These are phyloP conservation scores for Caenorhabditis remanei DNA, from an alignment of 1,140 invertebrate genomes.

Conservation along the genomic window DNA sequence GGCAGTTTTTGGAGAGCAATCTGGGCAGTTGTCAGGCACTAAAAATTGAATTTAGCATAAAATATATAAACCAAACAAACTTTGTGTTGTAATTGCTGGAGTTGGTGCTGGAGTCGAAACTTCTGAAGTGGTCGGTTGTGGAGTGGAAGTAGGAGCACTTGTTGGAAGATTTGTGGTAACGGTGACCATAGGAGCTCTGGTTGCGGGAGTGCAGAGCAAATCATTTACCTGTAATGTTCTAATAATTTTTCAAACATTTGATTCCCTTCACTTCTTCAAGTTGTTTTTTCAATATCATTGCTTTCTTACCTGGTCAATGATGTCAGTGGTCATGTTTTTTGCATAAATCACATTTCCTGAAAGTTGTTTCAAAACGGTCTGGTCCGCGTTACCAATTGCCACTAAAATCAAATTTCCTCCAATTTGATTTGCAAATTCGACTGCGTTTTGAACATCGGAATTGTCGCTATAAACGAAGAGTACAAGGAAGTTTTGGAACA, in stretches of 20 bases:
- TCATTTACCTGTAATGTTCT: not conserved
- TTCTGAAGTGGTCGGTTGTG: not conserved
- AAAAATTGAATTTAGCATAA: not conserved
- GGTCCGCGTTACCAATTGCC: slow-evolving; percentile 10
- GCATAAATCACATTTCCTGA: slow-evolving; percentile 56
- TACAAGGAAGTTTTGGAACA: not conserved
- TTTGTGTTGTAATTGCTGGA: not conserved
- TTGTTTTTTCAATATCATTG: not conserved
- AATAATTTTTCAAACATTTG: not conserved
- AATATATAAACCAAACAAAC: not conserved
- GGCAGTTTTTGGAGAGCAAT: slow-evolving; percentile 38
- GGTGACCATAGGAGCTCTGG: not conserved
- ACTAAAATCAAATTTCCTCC: slow-evolving; percentile 43
- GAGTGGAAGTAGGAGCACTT: not conserved
- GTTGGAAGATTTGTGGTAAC: not conserved
- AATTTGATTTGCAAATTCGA: slow-evolving; percentile 26
- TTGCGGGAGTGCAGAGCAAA: not conserved
- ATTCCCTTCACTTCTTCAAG: not conserved
- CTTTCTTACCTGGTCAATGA: slow-evolving; percentile 8
- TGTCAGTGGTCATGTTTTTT: not conserved
- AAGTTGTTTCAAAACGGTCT: slow-evolving; percentile 39
- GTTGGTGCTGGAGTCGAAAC: not conserved
- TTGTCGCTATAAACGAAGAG: not conserved
- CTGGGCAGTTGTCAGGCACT: not conserved
- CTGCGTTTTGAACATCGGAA: not conserved